A percentile compares a stretch with the other conserved stretches of the same genome.
Evolutionary conservation across 2,888 invertebrate genomes (phyloP).

Genomic region (Nezara viridula): DNA sequence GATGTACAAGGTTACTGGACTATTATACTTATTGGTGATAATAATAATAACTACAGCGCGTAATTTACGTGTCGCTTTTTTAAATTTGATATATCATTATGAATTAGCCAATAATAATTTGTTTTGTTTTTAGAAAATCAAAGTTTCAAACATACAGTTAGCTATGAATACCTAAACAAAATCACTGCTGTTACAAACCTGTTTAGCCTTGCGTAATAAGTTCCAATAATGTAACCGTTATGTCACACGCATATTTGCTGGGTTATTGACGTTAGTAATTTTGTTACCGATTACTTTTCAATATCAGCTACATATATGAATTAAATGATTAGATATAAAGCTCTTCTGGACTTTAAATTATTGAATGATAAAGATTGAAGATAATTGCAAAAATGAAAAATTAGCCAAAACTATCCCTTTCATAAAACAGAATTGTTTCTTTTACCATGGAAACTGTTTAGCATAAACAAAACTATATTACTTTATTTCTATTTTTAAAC

Average conservation of each 20-base stretch:
- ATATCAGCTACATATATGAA: background rate
- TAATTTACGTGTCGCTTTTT: too few relatives aligned
- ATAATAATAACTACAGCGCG: too few relatives aligned
- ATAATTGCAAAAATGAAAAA: background rate
- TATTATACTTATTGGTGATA: too few relatives aligned
- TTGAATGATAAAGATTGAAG: background rate
- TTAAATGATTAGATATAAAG: background rate
- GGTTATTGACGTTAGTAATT: slow-evolving; percentile 39
- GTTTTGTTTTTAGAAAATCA: too few relatives aligned
- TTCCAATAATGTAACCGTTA: slow-evolving; percentile 41
- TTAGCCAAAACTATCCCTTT: background rate
- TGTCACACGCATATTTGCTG: slow-evolving; percentile 47
- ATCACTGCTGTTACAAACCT: slow-evolving; percentile 48
- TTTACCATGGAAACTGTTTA: too few relatives aligned
- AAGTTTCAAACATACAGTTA: background rate
- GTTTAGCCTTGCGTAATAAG: slow-evolving; percentile 35
- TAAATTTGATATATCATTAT: too few relatives aligned
- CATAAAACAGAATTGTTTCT: too few relatives aligned
- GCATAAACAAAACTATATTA: too few relatives aligned
- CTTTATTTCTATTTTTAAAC: too few relatives aligned
- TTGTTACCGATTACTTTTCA: background rate
- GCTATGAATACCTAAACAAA: slow-evolving; percentile 47
- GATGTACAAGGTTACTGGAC: too few relatives aligned
- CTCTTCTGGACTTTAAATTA: background rate
- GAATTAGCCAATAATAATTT: background rate